A percentile compares a stretch with the other conserved stretches of the same genome.
phyloP scores from a whole-genome alignment of 2,797 vertebrate genomes.

The Brachymystax lenok region DNA sequence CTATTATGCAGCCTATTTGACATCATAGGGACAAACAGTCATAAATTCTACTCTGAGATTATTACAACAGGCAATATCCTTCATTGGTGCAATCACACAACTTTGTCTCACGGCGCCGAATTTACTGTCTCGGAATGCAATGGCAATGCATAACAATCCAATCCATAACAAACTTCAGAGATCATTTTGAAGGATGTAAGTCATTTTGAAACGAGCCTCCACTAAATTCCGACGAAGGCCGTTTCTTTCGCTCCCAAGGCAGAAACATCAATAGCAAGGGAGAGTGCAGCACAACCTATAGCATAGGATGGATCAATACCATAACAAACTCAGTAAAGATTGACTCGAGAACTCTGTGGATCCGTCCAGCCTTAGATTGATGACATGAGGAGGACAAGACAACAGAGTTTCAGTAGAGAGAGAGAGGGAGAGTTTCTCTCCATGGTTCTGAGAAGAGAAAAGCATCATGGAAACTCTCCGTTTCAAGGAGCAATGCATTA shows the following conservation, averaged over 20 bases:
- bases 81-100: conserved; percentile 25
- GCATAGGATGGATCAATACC: conserved; percentile 64
- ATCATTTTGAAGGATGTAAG: conserved; percentile 55
- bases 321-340: conserved; percentile 74
- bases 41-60: conserved; percentile 50
- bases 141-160: conserved; percentile 49
- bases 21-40: conserved; percentile 35
- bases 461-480: background rate
- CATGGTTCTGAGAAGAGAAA: conserved; percentile 19
- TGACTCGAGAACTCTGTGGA: conserved; percentile 68
- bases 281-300: conserved; percentile 67
- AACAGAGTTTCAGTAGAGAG: background rate
- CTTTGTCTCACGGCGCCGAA: conserved; percentile 15
- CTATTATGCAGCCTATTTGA: conserved; percentile 37
- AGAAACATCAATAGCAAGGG: conserved; percentile 60
- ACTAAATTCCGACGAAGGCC: conserved; percentile 58
- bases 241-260: conserved; percentile 52
- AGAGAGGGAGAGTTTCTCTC: conserved; percentile 17
- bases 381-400: conserved; percentile 43
- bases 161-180: conserved; percentile 28
- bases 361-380: conserved; percentile 63
- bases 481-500: background rate
- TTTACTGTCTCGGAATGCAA: conserved; percentile 10
- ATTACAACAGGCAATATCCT: conserved; percentile 49
- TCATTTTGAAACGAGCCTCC: conserved; percentile 61